These are phyloP conservation scores for Zelleria hepariella DNA, from an alignment of 2,888 invertebrate species.

Conservation along the genomic window DNA sequence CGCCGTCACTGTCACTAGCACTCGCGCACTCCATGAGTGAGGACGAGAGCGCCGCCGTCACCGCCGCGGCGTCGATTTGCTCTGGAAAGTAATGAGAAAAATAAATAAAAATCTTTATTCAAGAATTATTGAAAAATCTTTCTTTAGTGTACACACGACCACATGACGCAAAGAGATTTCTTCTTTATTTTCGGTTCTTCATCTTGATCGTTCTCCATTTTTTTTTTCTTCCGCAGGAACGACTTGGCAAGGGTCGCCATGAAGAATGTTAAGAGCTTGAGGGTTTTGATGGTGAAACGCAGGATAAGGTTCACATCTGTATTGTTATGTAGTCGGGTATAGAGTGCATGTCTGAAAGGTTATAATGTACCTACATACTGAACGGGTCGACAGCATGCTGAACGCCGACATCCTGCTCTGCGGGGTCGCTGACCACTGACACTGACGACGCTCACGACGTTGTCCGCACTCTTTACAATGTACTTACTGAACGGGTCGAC, in stretches of 20 bases:
- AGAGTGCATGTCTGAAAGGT: background rate
- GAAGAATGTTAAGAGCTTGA: no score
- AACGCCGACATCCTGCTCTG: constrained; percentile 36
- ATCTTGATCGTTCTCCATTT: background rate
- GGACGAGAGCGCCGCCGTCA: constrained; percentile 41
- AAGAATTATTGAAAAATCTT: no score
- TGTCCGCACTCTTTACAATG: no score
- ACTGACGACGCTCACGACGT: constrained; percentile 60
- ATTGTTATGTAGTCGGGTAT: background rate
- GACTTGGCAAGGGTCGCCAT: no score
- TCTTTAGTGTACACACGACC: background rate
- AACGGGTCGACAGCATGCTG: constrained; percentile 51
- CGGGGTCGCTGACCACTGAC: constrained; percentile 61
- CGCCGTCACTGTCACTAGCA: constrained; percentile 54
- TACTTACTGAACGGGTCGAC: constrained; percentile 61
- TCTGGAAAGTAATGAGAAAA: constrained; percentile 28
- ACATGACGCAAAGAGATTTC: background rate
- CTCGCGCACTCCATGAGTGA: constrained; percentile 52
- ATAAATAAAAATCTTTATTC: no score
- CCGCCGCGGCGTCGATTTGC: constrained; percentile 52
- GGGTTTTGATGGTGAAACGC: no score
- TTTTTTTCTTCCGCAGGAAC: background rate
- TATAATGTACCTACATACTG: constrained; percentile 44
- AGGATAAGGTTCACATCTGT: background rate
- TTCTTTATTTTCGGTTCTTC: background rate